Base-by-base conservation (phyloP, 1,140 invertebrate genomes). In the Ceratitis capitata region DNA sequence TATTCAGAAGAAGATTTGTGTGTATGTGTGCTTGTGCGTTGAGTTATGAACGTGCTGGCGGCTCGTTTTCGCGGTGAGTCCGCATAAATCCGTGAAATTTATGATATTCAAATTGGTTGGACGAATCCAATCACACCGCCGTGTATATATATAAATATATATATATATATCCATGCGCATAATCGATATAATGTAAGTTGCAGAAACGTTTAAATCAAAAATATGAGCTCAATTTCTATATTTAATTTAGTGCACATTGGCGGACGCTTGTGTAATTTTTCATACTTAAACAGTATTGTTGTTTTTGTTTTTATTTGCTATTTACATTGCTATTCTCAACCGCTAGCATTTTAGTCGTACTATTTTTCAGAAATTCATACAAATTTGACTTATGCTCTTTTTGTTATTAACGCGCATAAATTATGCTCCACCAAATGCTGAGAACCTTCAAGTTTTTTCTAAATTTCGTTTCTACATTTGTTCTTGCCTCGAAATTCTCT, bases 21-120 rank as follows among this genome's bases (percentile, higher is more conserved):
- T n/a, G n/a, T 74, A 39, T 85, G 58, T 83, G 86, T 58, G n/a
- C n/a, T n/a, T n/a, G n/a, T n/a, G n/a, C n/a, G n/a, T n/a, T n/a
- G n/a, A n/a, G n/a, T n/a, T n/a, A n/a, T n/a, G n/a, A n/a, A 83
- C 56, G 49, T 85, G 39, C 9, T 78, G 69, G 69, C 69, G 69
- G 69, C 69, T 42, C 39, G n/a, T 45, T 39, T 78, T 78, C 69
- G 39, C 69, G 69, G 69, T 78, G 69, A 78, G 45, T 78, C 39
- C 39, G n/a, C 39, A 78, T n/a, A n/a, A 78, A 45, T 23, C 39
- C 29, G 69, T 23, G 9, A 45, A 26, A 78, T 78, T 78, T 78
- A 78, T 78, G 39, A 32, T 39, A 78, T 78, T 78, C 69, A 78
- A 78, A 78, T 78, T 64, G 58, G 26, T 6, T 16, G 29, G 23